Percentiles rank a stretch among this genome's conserved stretches.
These are phyloP conservation scores for Drosophila parthenogenetica DNA, from an alignment of 2,888 invertebrate genomes.

Conservation along the genomic window DNA sequence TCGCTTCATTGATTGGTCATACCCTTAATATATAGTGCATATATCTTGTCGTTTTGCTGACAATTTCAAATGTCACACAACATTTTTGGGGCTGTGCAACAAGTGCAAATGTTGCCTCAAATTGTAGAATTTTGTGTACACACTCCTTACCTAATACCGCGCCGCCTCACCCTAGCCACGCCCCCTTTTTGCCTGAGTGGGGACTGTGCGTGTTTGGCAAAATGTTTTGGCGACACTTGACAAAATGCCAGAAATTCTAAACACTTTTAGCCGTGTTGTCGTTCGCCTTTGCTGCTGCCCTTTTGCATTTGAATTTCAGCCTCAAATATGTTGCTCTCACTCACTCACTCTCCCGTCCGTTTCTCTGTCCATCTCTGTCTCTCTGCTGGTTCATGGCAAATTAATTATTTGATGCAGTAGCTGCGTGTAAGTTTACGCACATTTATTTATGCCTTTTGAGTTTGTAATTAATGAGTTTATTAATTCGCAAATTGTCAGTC, in stretches of 20 bases:
- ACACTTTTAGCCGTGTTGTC: conserved; percentile 70
- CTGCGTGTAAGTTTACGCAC: conserved; percentile 38
- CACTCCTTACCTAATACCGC: not conserved
- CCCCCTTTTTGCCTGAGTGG: conserved; percentile 33
- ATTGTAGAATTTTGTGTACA: conserved; percentile 13
- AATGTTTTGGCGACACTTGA: conserved; percentile 82
- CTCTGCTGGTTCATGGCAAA: conserved; percentile 42
- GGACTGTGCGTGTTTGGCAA: conserved; percentile 63
- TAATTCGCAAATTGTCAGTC: conserved; percentile 77
- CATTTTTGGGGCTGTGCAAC: conserved; percentile 62
- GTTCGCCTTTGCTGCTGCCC: conserved; percentile 34
- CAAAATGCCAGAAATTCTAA: conserved; percentile 83
- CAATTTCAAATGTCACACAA: conserved; percentile 67
- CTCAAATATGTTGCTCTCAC: not conserved
- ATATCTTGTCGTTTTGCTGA: conserved; percentile 19
- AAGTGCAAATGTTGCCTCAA: conserved; percentile 62
- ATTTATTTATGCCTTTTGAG: conserved; percentile 59
- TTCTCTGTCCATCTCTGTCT: not conserved
- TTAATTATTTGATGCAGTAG: conserved; percentile 49
- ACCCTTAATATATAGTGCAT: conserved; percentile 12
- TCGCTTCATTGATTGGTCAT: conserved; percentile 1
- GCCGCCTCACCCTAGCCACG: not conserved
- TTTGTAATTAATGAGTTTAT: conserved; percentile 81
- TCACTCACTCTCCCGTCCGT: not conserved
- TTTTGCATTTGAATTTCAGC: conserved; percentile 32